Conservation (phyloP, 2,888 invertebrate species). For the Poecilus cupreus region DNA sequence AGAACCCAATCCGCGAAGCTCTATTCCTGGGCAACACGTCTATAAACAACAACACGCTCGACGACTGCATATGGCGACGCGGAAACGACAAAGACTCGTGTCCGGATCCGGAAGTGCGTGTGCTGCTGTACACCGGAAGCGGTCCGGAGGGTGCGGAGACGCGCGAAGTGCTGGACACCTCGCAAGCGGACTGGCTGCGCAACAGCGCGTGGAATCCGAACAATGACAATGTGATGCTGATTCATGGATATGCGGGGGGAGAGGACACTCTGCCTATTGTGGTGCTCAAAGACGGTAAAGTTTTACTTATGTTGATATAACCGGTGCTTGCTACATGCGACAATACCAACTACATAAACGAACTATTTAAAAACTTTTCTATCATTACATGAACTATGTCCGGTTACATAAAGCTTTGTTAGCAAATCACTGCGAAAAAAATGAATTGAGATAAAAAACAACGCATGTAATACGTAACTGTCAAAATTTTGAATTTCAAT, state of each 20-base stretch:
- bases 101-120: conserved; percentile 81
- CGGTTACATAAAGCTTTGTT: too few relatives aligned
- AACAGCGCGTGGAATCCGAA: conserved; percentile 82
- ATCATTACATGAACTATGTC: too few relatives aligned
- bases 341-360: too few relatives aligned
- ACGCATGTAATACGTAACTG: too few relatives aligned
- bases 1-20: conserved; percentile 78
- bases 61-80: conserved; percentile 83
- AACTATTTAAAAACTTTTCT: too few relatives aligned
- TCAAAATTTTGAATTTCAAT: too few relatives aligned
- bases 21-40: conserved; percentile 77
- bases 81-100: conserved; percentile 79
- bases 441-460: too few relatives aligned
- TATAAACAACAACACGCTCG: conserved; percentile 77
- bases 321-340: too few relatives aligned
- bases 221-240: conserved; percentile 81
- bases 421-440: too few relatives aligned
- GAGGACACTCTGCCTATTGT: conserved; percentile 83
- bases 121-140: conserved; percentile 79
- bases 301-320: too few relatives aligned
- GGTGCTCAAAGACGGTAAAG: conserved; percentile 82
- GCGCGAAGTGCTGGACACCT: conserved; percentile 73
- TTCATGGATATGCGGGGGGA: conserved; percentile 88
- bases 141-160: conserved; percentile 70
- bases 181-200: conserved; percentile 83